Conservation (phyloP, 2,888 invertebrate species). For the Synergus itoensis region DNA sequence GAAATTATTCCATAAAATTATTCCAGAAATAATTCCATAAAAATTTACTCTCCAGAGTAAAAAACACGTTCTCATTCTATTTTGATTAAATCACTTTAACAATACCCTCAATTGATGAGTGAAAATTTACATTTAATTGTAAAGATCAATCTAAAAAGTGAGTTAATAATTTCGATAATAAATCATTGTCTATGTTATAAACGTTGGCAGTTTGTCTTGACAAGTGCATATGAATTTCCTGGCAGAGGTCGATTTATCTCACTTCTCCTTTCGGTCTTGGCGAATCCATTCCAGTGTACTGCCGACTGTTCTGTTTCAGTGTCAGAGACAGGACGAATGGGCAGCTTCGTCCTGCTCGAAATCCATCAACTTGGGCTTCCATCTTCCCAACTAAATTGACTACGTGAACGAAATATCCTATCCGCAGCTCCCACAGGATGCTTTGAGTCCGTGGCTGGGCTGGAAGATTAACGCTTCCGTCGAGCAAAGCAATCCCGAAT, state of each 20-base stretch:
- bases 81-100: too few species aligned
- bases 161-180: neutral
- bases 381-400: slow-evolving; percentile 68
- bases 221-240: slow-evolving; percentile 31
- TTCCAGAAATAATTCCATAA: too few species aligned
- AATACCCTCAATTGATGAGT: too few species aligned
- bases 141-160: neutral
- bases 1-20: too few species aligned
- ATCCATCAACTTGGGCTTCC: slow-evolving; percentile 63
- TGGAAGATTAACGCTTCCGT: slow-evolving; percentile 46
- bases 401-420: slow-evolving; percentile 73
- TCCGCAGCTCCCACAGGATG: slow-evolving; percentile 53
- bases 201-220: slow-evolving; percentile 27
- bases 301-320: slow-evolving; percentile 9
- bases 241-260: slow-evolving; percentile 27
- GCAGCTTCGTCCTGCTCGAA: slow-evolving; percentile 54
- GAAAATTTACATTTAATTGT: neutral
- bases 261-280: slow-evolving; percentile 8
- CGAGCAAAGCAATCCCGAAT: slow-evolving; percentile 42
- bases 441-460: slow-evolving; percentile 44
- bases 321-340: slow-evolving; percentile 41
- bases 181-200: neutral
- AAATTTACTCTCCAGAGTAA: too few species aligned
- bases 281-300: slow-evolving; percentile 10
- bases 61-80: too few species aligned